phyloP scores from a whole-genome alignment of 2,797 vertebrate species.

The Mycteria americana region DNA sequence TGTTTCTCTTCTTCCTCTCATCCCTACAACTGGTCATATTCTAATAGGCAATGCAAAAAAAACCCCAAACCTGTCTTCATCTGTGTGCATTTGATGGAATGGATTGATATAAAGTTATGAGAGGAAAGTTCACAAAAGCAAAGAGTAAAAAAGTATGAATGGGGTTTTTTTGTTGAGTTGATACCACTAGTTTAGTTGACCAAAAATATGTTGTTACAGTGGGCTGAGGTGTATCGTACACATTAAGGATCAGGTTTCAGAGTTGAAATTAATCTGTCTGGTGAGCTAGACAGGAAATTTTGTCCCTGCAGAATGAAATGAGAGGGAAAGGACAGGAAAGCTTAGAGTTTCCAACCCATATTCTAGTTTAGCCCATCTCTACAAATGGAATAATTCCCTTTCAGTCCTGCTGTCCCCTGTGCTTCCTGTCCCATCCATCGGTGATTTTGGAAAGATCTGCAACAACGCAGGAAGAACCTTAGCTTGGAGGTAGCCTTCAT shows the following conservation, averaged over 20 bases:
- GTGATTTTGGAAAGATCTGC: background rate
- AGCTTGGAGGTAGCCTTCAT: background rate
- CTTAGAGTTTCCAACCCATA: background rate
- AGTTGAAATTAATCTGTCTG: background rate
- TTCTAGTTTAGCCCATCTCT: background rate
- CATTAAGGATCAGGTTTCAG: background rate
- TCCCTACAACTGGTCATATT: background rate
- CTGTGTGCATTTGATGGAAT: background rate
- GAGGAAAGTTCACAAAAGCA: background rate
- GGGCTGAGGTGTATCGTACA: background rate
- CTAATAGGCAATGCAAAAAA: background rate
- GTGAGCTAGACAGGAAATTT: background rate
- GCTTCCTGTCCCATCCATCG: background rate
- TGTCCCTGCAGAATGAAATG: background rate
- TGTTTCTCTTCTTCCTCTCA: background rate
- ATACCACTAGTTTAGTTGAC: background rate
- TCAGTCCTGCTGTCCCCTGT: background rate
- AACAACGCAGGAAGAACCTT: background rate
- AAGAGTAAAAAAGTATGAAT: background rate
- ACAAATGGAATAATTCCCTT: background rate
- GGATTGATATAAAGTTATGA: background rate
- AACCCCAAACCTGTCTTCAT: background rate
- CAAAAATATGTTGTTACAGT: background rate
- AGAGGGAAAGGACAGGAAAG: background rate
- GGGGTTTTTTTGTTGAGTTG: background rate